A percentile compares a stretch with the other conserved stretches of the same genome.
Conservation (phyloP, 2,888 invertebrate species). For the Acrobasis consociella region DNA sequence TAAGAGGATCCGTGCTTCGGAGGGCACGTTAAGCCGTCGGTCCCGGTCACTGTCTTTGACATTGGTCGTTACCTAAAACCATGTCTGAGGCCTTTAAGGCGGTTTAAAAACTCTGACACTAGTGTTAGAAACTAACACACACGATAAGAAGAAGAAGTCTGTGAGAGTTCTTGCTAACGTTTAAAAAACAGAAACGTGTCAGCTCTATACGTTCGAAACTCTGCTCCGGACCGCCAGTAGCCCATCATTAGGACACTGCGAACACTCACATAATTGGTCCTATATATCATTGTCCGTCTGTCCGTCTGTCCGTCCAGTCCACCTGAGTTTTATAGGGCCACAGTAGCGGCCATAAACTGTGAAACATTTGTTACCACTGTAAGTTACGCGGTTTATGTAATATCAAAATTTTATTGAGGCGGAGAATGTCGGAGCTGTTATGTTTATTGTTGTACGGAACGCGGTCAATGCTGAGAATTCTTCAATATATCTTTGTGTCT, state of each 20-base stretch:
- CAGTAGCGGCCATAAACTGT: slow-evolving; percentile 75
- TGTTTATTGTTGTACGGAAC: slow-evolving; percentile 6
- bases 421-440: background rate
- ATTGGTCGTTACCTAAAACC: too few species aligned
- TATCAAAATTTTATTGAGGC: slow-evolving; percentile 8
- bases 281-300: slow-evolving; percentile 69
- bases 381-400: slow-evolving; percentile 40
- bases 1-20: too few species aligned
- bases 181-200: background rate
- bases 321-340: slow-evolving; percentile 58
- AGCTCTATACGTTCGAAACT: slow-evolving; percentile 33
- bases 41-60: too few species aligned
- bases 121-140: too few species aligned
- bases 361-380: slow-evolving; percentile 60
- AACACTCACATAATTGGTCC: slow-evolving; percentile 73
- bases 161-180: too few species aligned
- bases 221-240: slow-evolving; percentile 53
- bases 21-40: too few species aligned
- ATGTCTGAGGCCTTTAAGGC: too few species aligned
- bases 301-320: slow-evolving; percentile 45
- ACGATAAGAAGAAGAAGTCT: too few species aligned
- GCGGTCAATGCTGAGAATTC: background rate
- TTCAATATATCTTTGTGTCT: background rate
- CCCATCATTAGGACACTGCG: slow-evolving; percentile 69
- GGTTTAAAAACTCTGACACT: too few species aligned